Evolutionary conservation across 1,140 invertebrate genomes (phyloP), one percentile per base, ranked within the genome.

Genomic region (Sarcophaga peregrina): DNA sequence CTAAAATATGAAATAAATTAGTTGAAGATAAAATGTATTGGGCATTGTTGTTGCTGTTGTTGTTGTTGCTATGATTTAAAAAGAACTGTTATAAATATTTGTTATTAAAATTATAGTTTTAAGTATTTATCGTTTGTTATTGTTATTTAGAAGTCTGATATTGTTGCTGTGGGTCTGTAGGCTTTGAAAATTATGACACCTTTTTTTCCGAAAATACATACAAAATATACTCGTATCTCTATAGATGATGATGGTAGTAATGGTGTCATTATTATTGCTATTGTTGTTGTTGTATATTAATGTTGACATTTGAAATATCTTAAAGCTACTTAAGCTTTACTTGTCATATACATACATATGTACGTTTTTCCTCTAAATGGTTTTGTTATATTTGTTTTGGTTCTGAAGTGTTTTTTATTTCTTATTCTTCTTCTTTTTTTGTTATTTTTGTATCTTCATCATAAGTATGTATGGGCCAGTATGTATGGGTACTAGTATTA

Each of bases 231-330:
- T n/a, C n/a, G n/a, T n/a, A n/a, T 37, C 4, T 37, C 25, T 37
- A 37, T 37, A 37, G 25, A 37, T 37, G 4, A 37, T 37, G 25
- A 37, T 37, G 25, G 25, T 37, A 37, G 25, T 37, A 37, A 37
- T 37, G 25, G 11, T 58, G 54, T n/a, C 7, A 13, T 58, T 58
- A n/a, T 58, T 58, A n/a, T 4, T 58, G 6, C 20, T 68, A n/a
- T n/a, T 62, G 62, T 68, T 68, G 62, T 52, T 52, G 50, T 52
- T 52, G 13, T 52, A 10, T 3, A 20, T 68, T 20, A 7, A 68
- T 68, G 62, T 68, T 68, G 62, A 68, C 62, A 68, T 68, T 68
- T 68, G 62, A 68, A 68, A 68, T 68, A 68, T 68, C 62, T 68
- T 68, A 68, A 68, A 68, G 62, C 62, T 20, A 68, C 62, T 68